phyloP scores from a whole-genome alignment of 2,797 vertebrate species.

The Cynopterus sphinx region DNA sequence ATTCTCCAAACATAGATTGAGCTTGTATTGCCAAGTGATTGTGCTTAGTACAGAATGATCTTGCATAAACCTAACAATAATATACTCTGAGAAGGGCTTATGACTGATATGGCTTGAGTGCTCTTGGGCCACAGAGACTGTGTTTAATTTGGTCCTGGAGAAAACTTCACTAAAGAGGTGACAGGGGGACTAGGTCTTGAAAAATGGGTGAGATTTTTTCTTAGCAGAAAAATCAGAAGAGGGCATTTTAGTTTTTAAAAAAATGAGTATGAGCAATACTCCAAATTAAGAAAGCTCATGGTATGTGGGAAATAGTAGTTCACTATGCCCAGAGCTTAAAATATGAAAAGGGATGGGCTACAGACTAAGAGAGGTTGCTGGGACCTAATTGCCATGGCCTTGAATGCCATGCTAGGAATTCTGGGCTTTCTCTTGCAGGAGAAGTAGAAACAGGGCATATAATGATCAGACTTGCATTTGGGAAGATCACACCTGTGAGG shows the following conservation, averaged over 20 bases:
- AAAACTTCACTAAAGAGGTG: background rate
- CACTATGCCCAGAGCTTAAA: background rate
- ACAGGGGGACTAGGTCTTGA: background rate
- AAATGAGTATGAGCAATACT: background rate
- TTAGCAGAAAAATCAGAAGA: background rate
- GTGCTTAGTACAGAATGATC: background rate
- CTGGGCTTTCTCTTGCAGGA: background rate
- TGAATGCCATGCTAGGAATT: background rate
- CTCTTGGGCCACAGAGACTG: background rate
- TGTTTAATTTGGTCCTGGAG: background rate
- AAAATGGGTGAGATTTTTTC: slow-evolving; percentile 19
- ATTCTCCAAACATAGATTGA: background rate
- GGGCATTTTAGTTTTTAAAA: background rate
- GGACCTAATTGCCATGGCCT: background rate
- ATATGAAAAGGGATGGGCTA: background rate
- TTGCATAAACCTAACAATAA: background rate
- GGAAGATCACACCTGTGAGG: background rate
- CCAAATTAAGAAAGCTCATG: background rate
- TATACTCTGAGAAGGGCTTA: background rate
- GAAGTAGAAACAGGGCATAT: background rate
- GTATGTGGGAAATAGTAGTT: background rate
- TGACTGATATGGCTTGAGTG: background rate
- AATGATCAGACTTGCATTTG: background rate
- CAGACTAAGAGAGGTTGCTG: background rate
- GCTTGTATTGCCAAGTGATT: background rate